These are phyloP conservation scores for Microhierax caerulescens DNA, from an alignment of 2,797 vertebrate genomes.

Conservation along the genomic window DNA sequence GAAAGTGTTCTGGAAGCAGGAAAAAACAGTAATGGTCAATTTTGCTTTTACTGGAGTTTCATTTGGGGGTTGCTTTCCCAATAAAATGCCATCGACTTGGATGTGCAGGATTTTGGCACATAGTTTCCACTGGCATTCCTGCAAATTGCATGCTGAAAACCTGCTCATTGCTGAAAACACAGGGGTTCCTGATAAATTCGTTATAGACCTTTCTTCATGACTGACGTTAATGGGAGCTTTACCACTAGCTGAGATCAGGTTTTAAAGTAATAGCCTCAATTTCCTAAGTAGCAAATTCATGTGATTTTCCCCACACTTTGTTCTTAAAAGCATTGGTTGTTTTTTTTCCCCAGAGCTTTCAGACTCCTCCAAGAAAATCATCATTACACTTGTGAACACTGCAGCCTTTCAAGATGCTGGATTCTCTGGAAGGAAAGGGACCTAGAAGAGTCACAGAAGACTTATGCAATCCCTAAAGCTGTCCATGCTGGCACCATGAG, in stretches of 20 bases:
- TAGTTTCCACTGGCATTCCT: background rate
- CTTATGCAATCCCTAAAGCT: background rate
- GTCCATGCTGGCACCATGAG: fast-evolving
- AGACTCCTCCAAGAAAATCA: background rate
- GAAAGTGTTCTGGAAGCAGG: background rate
- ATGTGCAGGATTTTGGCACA: background rate
- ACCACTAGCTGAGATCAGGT: background rate
- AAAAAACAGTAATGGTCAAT: fast-evolving
- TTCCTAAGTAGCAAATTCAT: background rate
- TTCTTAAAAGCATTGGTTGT: background rate
- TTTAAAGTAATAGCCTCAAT: background rate
- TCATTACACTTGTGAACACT: background rate
- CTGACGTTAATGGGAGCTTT: background rate
- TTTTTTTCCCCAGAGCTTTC: background rate
- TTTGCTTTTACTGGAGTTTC: background rate
- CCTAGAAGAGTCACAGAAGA: background rate
- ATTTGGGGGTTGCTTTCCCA: background rate
- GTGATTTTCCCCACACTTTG: background rate
- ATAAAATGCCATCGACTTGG: background rate
- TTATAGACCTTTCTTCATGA: background rate
- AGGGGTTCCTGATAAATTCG: background rate
- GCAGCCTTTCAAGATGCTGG: background rate
- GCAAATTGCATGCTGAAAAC: background rate
- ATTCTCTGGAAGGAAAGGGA: background rate
- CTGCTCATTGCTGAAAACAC: background rate